phyloP scores from a whole-genome alignment of 53 echinoderm and acorn worm species.

The Luidia sarsii region DNA sequence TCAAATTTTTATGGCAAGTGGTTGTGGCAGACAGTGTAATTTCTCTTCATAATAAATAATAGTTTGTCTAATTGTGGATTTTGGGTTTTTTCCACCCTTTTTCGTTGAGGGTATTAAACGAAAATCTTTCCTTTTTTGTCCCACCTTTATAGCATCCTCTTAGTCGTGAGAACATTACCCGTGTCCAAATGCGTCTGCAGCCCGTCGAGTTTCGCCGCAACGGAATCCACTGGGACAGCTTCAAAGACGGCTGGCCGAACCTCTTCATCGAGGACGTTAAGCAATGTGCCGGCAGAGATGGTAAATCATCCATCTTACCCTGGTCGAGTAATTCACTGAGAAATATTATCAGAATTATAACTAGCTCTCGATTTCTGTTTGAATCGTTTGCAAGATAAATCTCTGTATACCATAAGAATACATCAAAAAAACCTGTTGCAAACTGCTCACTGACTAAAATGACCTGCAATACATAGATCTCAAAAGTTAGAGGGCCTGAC shows the following conservation, averaged over 20 bases:
- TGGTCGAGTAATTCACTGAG: no score
- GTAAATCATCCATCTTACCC: slow-evolving; percentile 43
- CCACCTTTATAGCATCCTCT: slow-evolving; percentile 46
- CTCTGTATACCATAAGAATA: no score
- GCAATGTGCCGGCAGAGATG: slow-evolving; percentile 90
- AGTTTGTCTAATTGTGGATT: no score
- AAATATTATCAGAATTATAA: no score
- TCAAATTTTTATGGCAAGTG: no score
- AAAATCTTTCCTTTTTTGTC: no score
- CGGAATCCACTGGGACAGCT: slow-evolving; percentile 84
- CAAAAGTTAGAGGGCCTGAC: neutral
- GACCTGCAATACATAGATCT: neutral
- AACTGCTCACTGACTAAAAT: neutral
- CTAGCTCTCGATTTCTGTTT: no score
- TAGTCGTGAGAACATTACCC: slow-evolving; percentile 30
- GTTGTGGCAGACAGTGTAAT: no score
- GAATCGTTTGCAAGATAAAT: neutral
- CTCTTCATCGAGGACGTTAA: slow-evolving; percentile 92
- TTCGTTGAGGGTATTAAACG: no score
- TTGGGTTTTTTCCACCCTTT: no score
- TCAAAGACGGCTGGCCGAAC: slow-evolving; percentile 98
- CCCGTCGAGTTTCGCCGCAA: slow-evolving; percentile 76
- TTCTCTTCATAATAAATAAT: no score
- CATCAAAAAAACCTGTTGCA: neutral
- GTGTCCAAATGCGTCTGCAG: slow-evolving; percentile 60